Evolutionary conservation across 2,888 invertebrate species (phyloP).

Genomic region (Dasysyrphus tricinctus): DNA sequence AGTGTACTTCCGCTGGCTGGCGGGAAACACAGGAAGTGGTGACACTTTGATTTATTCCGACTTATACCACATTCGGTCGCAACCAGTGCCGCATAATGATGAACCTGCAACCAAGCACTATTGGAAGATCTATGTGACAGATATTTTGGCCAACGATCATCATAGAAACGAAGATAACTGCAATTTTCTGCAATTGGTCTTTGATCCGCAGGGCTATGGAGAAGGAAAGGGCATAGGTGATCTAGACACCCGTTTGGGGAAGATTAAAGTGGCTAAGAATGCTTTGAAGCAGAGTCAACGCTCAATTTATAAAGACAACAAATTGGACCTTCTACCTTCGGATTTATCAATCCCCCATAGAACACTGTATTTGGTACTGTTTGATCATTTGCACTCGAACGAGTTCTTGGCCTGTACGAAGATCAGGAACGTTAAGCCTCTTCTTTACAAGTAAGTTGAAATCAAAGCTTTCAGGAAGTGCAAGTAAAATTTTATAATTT

Average conservation of each 20-base stretch:
- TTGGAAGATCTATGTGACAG: slow-evolving; percentile 96
- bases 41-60: slow-evolving; percentile 92
- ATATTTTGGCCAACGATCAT: slow-evolving; percentile 91
- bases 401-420: slow-evolving; percentile 93
- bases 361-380: slow-evolving; percentile 91
- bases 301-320: slow-evolving; percentile 87
- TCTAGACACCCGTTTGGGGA: slow-evolving; percentile 90
- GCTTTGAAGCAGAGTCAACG: slow-evolving; percentile 84
- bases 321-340: slow-evolving; percentile 88
- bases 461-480: not conserved
- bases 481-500: not conserved
- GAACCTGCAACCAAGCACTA: slow-evolving; percentile 87
- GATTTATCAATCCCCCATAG: slow-evolving; percentile 91
- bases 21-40: slow-evolving; percentile 84
- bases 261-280: slow-evolving; percentile 88
- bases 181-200: slow-evolving; percentile 92
- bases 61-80: slow-evolving; percentile 88
- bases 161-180: slow-evolving; percentile 90
- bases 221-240: slow-evolving; percentile 90
- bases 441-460: slow-evolving; percentile 88
- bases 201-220: slow-evolving; percentile 91
- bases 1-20: slow-evolving; percentile 90
- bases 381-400: slow-evolving; percentile 90
- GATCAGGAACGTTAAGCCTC: slow-evolving; percentile 87
- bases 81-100: slow-evolving; percentile 78